These are phyloP conservation scores for Acanthurus lineatus DNA, from an alignment of 2,797 vertebrate species.

Conservation along the genomic window DNA sequence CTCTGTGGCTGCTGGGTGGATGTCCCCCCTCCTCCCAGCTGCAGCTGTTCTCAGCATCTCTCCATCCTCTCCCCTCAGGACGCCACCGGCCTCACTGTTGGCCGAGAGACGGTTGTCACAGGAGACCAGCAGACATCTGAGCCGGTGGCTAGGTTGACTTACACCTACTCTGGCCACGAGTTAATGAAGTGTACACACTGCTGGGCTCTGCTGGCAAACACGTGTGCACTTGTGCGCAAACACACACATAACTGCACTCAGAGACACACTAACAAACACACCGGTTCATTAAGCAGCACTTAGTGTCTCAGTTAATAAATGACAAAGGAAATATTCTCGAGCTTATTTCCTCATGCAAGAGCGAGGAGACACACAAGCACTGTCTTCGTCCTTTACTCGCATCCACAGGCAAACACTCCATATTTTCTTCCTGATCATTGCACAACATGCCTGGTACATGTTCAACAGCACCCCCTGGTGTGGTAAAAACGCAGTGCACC, in stretches of 20 bases:
- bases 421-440: conserved; percentile 35
- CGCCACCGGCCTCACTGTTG: conserved; percentile 63
- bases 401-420: neutral
- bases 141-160: conserved; percentile 62
- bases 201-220: conserved; percentile 60
- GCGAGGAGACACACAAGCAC: conserved; percentile 26
- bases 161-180: conserved; percentile 69
- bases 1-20: conserved; percentile 47
- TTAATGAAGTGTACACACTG: conserved; percentile 79
- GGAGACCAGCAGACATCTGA: conserved; percentile 75
- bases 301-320: conserved; percentile 74
- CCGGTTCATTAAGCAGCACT: conserved; percentile 67
- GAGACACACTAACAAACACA: conserved; percentile 58
- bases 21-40: conserved; percentile 49
- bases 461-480: conserved; percentile 78
- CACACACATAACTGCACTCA: conserved; percentile 32
- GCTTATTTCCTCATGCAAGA: conserved; percentile 42
- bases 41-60: conserved; percentile 69
- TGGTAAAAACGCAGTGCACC: conserved; percentile 23
- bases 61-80: conserved; percentile 59
- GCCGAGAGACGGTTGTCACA: conserved; percentile 77
- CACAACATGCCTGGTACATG: conserved; percentile 23
- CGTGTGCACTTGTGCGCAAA: conserved; percentile 23
- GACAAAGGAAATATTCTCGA: conserved; percentile 46
- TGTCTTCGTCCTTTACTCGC: neutral